Evolutionary conservation across 2,113 vertebrate species (phyloP).

Genomic region (Neomonachus schauinslandi): DNA sequence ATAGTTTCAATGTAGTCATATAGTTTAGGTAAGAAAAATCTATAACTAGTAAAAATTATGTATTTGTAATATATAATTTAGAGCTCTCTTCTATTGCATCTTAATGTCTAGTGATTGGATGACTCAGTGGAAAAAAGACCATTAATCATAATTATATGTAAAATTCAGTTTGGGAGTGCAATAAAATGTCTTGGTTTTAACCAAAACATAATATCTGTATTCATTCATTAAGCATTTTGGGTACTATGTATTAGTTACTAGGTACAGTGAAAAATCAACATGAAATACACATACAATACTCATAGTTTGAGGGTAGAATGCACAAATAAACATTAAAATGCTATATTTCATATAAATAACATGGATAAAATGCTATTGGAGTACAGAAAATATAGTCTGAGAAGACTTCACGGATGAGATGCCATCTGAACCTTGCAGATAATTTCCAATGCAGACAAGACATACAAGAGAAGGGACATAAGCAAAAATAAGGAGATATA

Average conservation of each 20-base stretch:
- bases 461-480: not conserved
- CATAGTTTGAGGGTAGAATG: not conserved
- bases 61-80: slow-evolving; percentile 28
- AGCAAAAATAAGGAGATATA: not conserved
- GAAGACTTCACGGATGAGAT: not conserved
- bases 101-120: not conserved
- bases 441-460: not conserved
- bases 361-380: not conserved
- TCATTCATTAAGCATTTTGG: slow-evolving; percentile 12
- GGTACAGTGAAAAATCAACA: not conserved
- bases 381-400: not conserved
- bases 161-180: not conserved
- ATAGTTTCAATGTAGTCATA: not conserved
- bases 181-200: slow-evolving; percentile 39
- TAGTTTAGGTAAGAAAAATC: not conserved
- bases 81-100: not conserved
- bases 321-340: not conserved
- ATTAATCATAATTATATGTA: slow-evolving; percentile 17
- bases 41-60: not conserved
- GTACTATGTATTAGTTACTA: not conserved
- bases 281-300: not conserved
- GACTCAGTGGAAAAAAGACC: not conserved
- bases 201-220: not conserved
- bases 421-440: not conserved
- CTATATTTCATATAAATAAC: not conserved